Evolutionary conservation across 2,888 invertebrate species (phyloP), one percentile per base, ranked within the genome.

Genomic region (Meiosimyza platycephala): DNA sequence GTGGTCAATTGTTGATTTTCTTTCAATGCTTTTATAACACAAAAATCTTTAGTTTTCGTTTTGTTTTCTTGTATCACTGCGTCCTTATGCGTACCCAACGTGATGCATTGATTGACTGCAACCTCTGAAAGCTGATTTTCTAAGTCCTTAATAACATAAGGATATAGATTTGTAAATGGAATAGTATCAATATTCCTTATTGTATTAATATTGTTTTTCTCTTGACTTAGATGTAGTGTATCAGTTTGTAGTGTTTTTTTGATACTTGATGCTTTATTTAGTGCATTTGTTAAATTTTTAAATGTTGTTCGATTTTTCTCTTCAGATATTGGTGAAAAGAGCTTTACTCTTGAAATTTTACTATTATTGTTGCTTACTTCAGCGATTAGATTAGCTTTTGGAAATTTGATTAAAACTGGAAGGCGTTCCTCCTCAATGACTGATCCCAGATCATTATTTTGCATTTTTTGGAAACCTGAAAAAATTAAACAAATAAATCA

Each of bases 381-480:
- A 11, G 22, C 28, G 52, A 28, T 68, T 63, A 54, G n/a, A 47
- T 70, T 59, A 62, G 73, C 55, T 75, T 59, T 69, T 62, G 68
- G 64, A 54, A 62, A 66, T 72, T 50, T 47, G 16, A 63, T 72
- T 78, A 76, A 74, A 72, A 75, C 73, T 79, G 84, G 86, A 85
- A 85, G 86, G 82, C 82, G 78, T 79, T 78, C 79, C 80, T 81
- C 81, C 81, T 85, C 85, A 82, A 85, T 83, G 80, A 81, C 82
- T 77, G 80, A 78, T 82, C 81, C 82, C 82, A 79, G 82, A 79
- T 81, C 84, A 84, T 85, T 81, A 85, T 83, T 85, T 81, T 80
- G 85, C 87, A 87, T 87, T 83, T 87, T 87, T 86, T 76, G 80
- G 72, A 77, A 79, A 80, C 80, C 79, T 80, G 74, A 13, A 71